Conservation (phyloP, 2,113 vertebrate genomes). For the Gambusia affinis region DNA sequence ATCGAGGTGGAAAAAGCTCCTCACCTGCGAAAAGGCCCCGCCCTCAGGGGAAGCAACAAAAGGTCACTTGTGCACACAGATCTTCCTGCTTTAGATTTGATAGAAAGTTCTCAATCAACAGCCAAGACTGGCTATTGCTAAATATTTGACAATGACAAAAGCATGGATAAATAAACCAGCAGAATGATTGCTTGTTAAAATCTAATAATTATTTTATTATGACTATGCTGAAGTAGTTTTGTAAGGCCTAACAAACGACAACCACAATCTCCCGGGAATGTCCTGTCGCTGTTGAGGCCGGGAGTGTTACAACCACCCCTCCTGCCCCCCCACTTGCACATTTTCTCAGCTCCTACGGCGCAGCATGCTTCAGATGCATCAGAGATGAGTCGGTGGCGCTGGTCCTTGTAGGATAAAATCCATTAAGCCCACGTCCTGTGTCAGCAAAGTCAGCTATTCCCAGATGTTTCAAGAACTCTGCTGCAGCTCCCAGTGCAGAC, state of each 20-base stretch:
- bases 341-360: constrained; percentile 7
- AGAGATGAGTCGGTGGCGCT: constrained; percentile 1
- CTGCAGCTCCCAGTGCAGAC: constrained; percentile 12
- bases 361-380: constrained; percentile 2
- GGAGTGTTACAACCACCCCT: not conserved
- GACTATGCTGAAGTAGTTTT: constrained; percentile 7
- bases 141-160: not conserved
- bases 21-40: not conserved
- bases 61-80: not conserved
- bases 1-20: not conserved
- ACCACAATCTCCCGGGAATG: not conserved
- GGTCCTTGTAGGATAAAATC: constrained; percentile 25
- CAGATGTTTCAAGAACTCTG: constrained; percentile 20
- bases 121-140: not conserved
- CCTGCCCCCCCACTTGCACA: not conserved
- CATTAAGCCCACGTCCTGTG: constrained; percentile 29
- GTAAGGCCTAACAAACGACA: not conserved
- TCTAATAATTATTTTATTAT: not conserved
- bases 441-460: constrained; percentile 25
- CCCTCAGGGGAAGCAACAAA: not conserved
- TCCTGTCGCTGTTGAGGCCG: not conserved
- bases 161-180: not conserved
- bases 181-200: not conserved
- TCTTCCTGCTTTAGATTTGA: not conserved
- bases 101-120: not conserved